A percentile compares a stretch with the other conserved stretches of the same genome.
Conservation (phyloP, 1,140 invertebrate species). For the Tetranychus cinnabarinus region DNA sequence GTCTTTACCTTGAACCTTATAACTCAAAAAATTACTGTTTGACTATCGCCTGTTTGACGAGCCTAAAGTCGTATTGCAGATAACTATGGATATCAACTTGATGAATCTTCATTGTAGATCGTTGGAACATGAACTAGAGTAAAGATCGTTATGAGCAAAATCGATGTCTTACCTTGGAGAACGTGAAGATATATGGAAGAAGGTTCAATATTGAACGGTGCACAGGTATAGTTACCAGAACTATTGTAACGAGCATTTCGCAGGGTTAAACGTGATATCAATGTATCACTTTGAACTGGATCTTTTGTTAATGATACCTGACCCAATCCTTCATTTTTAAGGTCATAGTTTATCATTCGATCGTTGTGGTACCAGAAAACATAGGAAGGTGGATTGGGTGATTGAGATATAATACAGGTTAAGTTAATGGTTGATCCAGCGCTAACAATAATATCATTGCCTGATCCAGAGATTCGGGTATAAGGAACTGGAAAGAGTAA, state of each 20-base stretch:
- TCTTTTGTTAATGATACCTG: constrained; percentile 8
- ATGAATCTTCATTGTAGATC: no score
- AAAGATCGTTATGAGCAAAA: no score
- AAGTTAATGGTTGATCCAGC: constrained; percentile 74
- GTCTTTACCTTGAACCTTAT: no score
- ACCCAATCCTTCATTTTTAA: constrained; percentile 3
- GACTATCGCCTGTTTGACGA: no score
- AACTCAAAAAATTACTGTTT: no score
- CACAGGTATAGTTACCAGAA: constrained; percentile 67
- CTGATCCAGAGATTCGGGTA: constrained; percentile 54
- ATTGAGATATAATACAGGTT: constrained; percentile 65
- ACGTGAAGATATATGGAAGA: constrained; percentile 50
- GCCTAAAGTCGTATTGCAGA: no score
- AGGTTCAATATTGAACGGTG: constrained; percentile 51
- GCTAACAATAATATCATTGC: constrained; percentile 68
- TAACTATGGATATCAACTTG: no score
- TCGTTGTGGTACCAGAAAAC: constrained; percentile 57
- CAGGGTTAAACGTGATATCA: constrained; percentile 30
- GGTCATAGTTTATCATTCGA: constrained; percentile 16
- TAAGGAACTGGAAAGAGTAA: constrained; percentile 40
- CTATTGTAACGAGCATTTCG: constrained; percentile 37
- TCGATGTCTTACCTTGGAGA: constrained; percentile 40
- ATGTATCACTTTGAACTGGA: constrained; percentile 10
- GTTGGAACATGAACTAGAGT: no score
- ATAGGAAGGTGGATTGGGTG: constrained; percentile 67